Conservation (phyloP, 2,888 invertebrate species). For the Eutolmus rufibarbis region DNA sequence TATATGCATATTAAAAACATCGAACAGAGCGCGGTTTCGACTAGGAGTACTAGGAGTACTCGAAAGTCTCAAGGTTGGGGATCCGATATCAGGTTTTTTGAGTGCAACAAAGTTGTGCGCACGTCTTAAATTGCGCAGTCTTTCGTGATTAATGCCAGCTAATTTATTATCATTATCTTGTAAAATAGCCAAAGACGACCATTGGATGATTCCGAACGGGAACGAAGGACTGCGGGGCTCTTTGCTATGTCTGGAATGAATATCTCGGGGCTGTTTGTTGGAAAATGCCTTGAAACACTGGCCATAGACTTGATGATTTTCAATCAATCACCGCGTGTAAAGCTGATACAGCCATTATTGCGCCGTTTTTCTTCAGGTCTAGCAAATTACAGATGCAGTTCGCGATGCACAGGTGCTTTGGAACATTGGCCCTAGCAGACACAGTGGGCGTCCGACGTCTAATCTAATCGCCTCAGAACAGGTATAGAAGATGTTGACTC, state of each 20-base stretch:
- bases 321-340: constrained; percentile 15
- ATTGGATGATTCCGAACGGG: not conserved
- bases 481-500: not conserved
- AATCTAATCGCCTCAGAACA: not conserved
- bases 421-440: not conserved
- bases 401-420: not conserved
- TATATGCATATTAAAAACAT: not conserved
- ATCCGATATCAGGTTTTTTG: not conserved
- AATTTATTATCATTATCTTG: constrained; percentile 23
- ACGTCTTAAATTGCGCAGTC: not conserved
- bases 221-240: not conserved
- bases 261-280: not conserved
- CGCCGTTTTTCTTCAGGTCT: not conserved
- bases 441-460: not conserved
- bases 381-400: not conserved
- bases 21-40: not conserved
- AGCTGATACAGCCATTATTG: constrained; percentile 11
- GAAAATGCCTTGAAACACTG: not conserved
- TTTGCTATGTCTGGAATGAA: not conserved
- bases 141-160: constrained; percentile 1
- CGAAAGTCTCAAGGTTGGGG: not conserved
- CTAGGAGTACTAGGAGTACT: not conserved
- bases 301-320: constrained; percentile 22
- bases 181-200: not conserved
- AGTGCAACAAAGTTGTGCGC: not conserved